Evolutionary conservation across 1,140 invertebrate genomes (phyloP), one percentile per base, ranked within the genome.

Genomic region (Pogonus chalceus): DNA sequence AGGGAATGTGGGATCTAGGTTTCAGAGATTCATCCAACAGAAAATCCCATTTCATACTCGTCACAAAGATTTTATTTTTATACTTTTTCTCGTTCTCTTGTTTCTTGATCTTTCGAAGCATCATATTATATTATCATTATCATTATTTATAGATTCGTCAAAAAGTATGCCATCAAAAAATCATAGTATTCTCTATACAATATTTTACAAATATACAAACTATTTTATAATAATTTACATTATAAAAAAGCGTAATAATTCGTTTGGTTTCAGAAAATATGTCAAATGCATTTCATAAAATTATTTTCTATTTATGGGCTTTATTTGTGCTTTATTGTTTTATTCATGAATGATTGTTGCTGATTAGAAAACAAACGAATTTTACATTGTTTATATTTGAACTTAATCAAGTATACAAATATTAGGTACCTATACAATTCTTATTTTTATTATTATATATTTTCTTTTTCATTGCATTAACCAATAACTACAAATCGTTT

Each of bases 31-130:
- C 37, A 43, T 43, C 7, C 37, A 43, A 43, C 9, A 43, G 3
- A 43, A 43, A 43, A 43, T 43, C 9, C 37, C 4, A 43, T 43
- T 18, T 43, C 18, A 31, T 51, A 51, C 23, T 51, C 20, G 20
- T 49, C 47, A 35, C 26, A 51, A 52, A 52, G 35, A 52, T 52
- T 52, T 31, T 35, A 52, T 52, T 52, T 51, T 35, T 39, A 22
- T 52, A 24, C 16, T 52, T 35, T 52, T 12, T 35, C 35, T 24
- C 26, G 14, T 31, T 31, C 26, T 3, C 18, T 18, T 43, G 37
- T 43, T 43, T 43, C 37, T 31, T 14, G 26, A 7, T 31, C 37
- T 12, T 43, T 43, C 16, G 37, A 18, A 49, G 21, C 20, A 49
- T 23, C 21, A 49, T 23, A 20, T 22, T 23, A 49, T 49, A 23